Evolutionary conservation across 92 coral and sea anemone species (phyloP).

Genomic region (Palythoa caribaeorum): DNA sequence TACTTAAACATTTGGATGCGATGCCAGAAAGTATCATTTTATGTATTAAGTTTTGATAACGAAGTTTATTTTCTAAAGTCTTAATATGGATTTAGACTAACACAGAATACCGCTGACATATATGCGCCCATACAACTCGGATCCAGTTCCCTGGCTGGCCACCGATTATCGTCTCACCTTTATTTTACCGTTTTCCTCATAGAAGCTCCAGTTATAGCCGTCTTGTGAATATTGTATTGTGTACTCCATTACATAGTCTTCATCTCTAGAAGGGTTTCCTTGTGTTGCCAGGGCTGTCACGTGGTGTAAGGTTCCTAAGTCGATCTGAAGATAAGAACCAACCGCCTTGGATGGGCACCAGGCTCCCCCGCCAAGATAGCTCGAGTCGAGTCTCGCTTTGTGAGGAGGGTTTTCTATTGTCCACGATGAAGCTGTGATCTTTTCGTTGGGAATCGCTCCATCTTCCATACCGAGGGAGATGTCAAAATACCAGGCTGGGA

Average conservation of each 20-base stretch:
- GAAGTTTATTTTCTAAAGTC: no score
- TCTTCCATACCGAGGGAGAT: constrained; percentile 62
- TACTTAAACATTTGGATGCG: no score
- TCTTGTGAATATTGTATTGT: constrained; percentile 38
- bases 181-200: constrained; percentile 46
- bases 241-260: constrained; percentile 36
- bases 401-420: constrained; percentile 29
- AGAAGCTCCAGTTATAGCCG: constrained; percentile 25
- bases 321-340: constrained; percentile 52
- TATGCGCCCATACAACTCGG: no score
- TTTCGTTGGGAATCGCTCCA: constrained; percentile 49
- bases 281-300: constrained; percentile 79
- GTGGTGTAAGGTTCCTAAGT: constrained; percentile 45
- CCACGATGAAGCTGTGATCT: constrained; percentile 48
- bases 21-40: no score
- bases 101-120: no score
- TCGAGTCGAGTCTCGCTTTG: constrained; percentile 37
- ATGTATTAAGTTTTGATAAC: no score
- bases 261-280: constrained; percentile 23
- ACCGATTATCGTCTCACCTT: constrained; percentile 24
- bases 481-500: constrained; percentile 26
- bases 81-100: no score
- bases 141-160: no score
- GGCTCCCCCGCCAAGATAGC: constrained; percentile 34
- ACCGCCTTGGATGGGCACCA: constrained; percentile 37